Evolutionary conservation across 92 coral and sea anemone genomes (phyloP), one percentile per base, ranked within the genome.

Genomic region (Actinernus sp.): DNA sequence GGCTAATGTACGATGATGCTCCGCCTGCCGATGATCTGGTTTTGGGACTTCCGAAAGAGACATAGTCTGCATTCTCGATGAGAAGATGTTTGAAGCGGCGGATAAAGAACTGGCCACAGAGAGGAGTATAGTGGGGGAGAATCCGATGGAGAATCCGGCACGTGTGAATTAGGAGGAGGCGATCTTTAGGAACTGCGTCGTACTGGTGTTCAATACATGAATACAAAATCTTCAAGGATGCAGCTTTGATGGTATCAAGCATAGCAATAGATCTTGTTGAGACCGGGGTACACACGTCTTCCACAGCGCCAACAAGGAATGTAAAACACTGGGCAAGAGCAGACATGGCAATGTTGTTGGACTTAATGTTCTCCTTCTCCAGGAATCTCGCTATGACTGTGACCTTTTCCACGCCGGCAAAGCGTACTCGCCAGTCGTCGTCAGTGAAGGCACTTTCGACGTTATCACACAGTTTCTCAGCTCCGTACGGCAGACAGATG

Each of bases 241-340:
- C 74, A 14, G 98, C 84, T 41, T 75, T 78, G 51, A 94, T 88
- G 13, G 98, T 94, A 64, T 79, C 97, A 10, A 94, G 73, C 87
- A 94, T 81, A 72, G 88, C 83, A 12, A 84, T 66, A 14, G 97
- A 83, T 60, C 93, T 81, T 3, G 84, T 63, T 16, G 96, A 87
- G n/a, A 94, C 98, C 29, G 98, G 91, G 34, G 93, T 92, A 55
- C 97, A 94, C 34, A 94, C 74, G 62, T 94, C 98, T 58, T 94
- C 98, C 12, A 94, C 91, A 1, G 98, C 98, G n/a, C 98, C 98
- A 1, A 94, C 98, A 13, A 94, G 51, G 66, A 85, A 91, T 0
- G 98, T 92, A 50, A 94, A 90, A 50, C 95, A 91, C 63, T 91
- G 95, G 8, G 98, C 98, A 39, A 94, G 65, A 1, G 97, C 93